A percentile compares a stretch with the other conserved stretches of the same genome.
phyloP scores from a whole-genome alignment of 2,113 vertebrate genomes.

The Archilochus colubris region DNA sequence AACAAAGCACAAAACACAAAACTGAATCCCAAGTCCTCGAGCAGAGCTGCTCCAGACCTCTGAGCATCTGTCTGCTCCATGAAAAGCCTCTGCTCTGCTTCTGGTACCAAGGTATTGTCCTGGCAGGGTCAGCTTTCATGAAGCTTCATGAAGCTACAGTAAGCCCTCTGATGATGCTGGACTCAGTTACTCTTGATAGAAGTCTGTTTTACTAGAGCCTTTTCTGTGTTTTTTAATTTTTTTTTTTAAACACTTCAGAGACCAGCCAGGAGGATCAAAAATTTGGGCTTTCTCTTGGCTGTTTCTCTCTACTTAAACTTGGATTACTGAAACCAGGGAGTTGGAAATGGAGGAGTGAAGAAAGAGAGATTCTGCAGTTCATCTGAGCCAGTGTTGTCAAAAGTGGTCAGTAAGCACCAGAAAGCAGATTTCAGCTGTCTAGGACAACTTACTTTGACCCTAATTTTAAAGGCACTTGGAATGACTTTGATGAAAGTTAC shows the following conservation, averaged over 20 bases:
- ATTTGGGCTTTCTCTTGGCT: not conserved
- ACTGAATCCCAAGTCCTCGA: not conserved
- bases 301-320: not conserved
- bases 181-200: not conserved
- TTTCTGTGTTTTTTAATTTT: not conserved
- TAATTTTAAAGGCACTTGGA: not conserved
- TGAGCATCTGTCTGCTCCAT: rapidly evolving
- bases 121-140: not conserved
- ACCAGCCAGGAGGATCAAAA: not conserved
- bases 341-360: too few relatives aligned
- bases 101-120: not conserved
- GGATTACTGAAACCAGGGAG: not conserved
- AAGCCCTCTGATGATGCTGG: not conserved
- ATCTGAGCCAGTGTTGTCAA: not conserved
- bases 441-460: not conserved
- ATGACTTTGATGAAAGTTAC: not conserved
- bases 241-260: not conserved
- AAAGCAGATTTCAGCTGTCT: not conserved
- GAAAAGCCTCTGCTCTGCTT: not conserved
- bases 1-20: not conserved
- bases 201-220: not conserved
- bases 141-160: too few relatives aligned
- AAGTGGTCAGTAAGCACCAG: not conserved
- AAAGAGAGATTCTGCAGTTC: not conserved
- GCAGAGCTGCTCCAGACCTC: not conserved